Base-by-base conservation (phyloP, 2,888 invertebrate genomes). In the Acanthosepion esculentum region DNA sequence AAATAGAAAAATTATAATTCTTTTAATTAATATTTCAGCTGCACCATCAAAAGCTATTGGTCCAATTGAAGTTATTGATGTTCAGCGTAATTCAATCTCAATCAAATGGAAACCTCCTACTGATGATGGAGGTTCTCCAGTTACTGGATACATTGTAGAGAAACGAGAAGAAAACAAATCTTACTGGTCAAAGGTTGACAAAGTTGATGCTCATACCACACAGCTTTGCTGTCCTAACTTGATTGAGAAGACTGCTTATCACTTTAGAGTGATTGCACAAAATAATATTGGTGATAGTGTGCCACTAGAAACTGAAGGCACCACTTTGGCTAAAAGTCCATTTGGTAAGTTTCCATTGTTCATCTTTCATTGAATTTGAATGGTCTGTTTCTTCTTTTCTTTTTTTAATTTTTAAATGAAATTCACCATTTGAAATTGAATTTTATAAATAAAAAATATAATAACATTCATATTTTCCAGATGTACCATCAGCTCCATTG, bases 91-190 rank as follows among this genome's bases (percentile, higher is more conserved):
- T 59, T 96, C 96, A 23, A 95, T 97, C 33, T 96, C 96, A 26
- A 95, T 97, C 94, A 94, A 97, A 94, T 98, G 98, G 98, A 96
- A 98, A 96, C 98, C 98, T 95, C 98, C 99, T 0, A 98, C 98
- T 97, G 98, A 98, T 95, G 99, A 99, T 97, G 99, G 99, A 64
- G 99, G 99, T 7, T 98, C 98, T 78, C 98, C 98, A 91, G 96
- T 97, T 94, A 97, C 97, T 50, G 96, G 96, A 29, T 97, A 97
- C 96, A 95, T 97, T 94, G 95, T 97, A 12, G 97, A 97, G 95
- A 96, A 96, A 94, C 96, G 96, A 53, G 97, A 97, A 91, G 95
- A 95, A 10, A 96, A 96, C 94, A 55, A 64, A 41, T 95, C 96
- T 48, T 98, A 99, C 95, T 97, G 97, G 97, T 98, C 99, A 97